Evolutionary conservation across 2,797 vertebrate species (phyloP).

Genomic region (Telmatherina bonti): DNA sequence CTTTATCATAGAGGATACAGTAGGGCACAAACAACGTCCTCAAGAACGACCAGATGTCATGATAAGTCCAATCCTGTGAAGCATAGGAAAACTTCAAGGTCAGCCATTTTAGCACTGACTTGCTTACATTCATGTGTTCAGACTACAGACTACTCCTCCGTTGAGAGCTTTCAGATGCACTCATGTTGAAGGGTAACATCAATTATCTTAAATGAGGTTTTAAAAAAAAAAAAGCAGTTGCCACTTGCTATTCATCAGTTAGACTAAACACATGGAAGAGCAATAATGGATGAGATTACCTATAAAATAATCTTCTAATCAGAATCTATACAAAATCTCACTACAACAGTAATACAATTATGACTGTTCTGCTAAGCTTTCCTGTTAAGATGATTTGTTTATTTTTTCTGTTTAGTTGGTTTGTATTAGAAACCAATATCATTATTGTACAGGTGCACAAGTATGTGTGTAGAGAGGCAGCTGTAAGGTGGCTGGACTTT

Average conservation of each 20-base stretch:
- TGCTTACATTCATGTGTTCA: conserved; percentile 1
- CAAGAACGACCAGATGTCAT: conserved; percentile 95
- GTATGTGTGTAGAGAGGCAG: neutral
- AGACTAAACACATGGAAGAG: conserved; percentile 9
- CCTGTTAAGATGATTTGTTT: too few species aligned
- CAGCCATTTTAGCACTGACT: conserved; percentile 13
- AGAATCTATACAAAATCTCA: neutral
- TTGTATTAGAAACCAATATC: conserved; percentile 1
- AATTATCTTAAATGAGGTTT: conserved; percentile 9
- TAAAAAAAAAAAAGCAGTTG: conserved; percentile 7
- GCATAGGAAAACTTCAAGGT: conserved; percentile 12
- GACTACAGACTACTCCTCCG: neutral
- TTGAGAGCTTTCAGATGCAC: conserved; percentile 3
- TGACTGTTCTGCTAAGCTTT: neutral
- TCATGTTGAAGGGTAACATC: conserved; percentile 1
- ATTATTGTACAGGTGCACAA: neutral
- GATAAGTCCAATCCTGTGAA: conserved; percentile 94
- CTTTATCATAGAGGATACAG: conserved; percentile 96
- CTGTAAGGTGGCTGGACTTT: conserved; percentile 13
- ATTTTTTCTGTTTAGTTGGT: neutral
- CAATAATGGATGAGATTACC: neutral
- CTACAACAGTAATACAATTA: conserved; percentile 1
- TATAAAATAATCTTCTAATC: neutral
- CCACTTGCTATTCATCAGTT: neutral
- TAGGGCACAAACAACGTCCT: conserved; percentile 92